Evolutionary conservation across 2,888 invertebrate genomes (phyloP), one percentile per base, ranked within the genome.

Genomic region (Melanargia galathea): DNA sequence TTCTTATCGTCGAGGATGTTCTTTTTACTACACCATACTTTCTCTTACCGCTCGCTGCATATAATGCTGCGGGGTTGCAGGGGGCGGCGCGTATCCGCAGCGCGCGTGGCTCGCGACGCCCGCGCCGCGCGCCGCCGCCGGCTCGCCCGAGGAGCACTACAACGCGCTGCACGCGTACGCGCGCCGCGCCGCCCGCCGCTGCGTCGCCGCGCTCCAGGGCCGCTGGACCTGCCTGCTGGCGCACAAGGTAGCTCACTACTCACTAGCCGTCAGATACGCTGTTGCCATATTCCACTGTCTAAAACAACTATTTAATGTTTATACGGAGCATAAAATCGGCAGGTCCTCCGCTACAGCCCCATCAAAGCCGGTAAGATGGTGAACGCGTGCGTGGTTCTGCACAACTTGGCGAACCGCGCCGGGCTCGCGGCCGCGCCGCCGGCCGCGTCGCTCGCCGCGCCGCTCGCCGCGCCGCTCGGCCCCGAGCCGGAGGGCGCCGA

Each of bases 41-140:
- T n/a, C n/a, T n/a, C n/a, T n/a, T n/a, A n/a, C n/a, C n/a, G n/a
- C n/a, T n/a, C n/a, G n/a, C n/a, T n/a, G n/a, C n/a, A n/a, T n/a
- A n/a, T n/a, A n/a, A n/a, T n/a, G n/a, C n/a, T n/a, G n/a, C n/a
- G n/a, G n/a, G n/a, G 4, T n/a, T 10, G 10, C 22, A 62, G 64
- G 65, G n/a, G 60, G 61, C 18, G 60, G 57, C 6, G 66, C 54
- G 3, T 64, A 62, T 10, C 43, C 52, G 6, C 63, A 64, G 45
- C 40, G 55, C 20, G 43, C 45, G 10, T 67, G 63, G 63, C 10
- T 63, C 18, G 63, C 63, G 67, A 51, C 51, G 10, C 66, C 64
- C 2, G 46, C 56, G n/a, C 10, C 11, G 24, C 20, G 43, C 48
- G 49, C 52, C 8, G 40, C 1, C 10, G 49, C 3, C 7, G 55